Base-by-base conservation (phyloP, 2,888 invertebrate species). In the Patella ulyssiponensis region DNA sequence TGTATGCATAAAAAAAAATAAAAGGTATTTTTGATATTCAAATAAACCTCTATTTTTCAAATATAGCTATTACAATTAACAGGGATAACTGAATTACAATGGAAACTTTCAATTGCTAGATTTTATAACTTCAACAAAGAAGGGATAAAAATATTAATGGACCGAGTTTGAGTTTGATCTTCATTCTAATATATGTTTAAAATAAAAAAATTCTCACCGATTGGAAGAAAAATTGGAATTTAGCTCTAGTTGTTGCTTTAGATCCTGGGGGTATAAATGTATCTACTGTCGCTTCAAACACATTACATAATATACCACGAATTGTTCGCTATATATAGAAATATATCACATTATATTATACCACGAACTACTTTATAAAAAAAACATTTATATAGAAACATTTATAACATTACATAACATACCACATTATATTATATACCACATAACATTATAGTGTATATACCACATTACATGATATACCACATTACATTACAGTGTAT, bases 401-500 rank as follows among this genome's bases (percentile, higher is more conserved):
- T 89, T 87, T 75, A 86, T 88, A 11, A 88, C 86, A 73, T 88
- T 85, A 79, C 87, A 88, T 69, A 85, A 74, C 69, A 89, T 86
- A 3, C 88, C 88, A 56, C 88, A 82, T 1, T 86, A 27, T 3
- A 27, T 27, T 27, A 7, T 3, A 44, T 44, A 44, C 7, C n/a
- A n/a, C n/a, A 44, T 7, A 5, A 44, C 44, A 27, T 27, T 27
- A 27, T 3, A 27, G 2, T 27, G 1, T 27, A 27, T 27, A 27
- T 27, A 27, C 27, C 27, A 27, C 27, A 44, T 44, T 44, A 44
- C 44, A 44, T 9, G 9, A 9, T 44, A 44, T 44, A 44, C 1
- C 1, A 9, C 69, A 15, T 14, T 27, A 53, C 78, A 80, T 11
- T 85, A 75, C n/a, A n/a, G n/a, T n/a, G n/a, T n/a, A n/a, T 88